Conservation (phyloP, 2,888 invertebrate species). For the Melinopterus prodromus region DNA sequence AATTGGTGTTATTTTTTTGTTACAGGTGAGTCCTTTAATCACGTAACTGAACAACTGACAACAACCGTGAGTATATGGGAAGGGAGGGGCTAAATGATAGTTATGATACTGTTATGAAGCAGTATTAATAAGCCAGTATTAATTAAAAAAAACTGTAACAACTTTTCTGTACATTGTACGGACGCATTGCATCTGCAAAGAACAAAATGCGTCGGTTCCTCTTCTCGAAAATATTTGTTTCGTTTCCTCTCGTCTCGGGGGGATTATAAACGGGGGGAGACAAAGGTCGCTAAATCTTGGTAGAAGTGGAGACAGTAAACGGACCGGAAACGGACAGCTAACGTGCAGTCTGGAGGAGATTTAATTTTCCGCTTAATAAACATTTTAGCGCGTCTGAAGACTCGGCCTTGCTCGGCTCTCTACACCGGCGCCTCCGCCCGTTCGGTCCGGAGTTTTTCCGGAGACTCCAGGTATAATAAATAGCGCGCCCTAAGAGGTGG, state of each 20-base stretch:
- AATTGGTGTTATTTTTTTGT: no score
- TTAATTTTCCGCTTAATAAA: constrained; percentile 36
- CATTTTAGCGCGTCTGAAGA: constrained; percentile 30
- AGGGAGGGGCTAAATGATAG: no score
- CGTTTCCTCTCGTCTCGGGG: neutral
- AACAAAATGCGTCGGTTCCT: no score
- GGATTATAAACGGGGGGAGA: neutral
- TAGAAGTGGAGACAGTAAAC: neutral
- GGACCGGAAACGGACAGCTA: neutral
- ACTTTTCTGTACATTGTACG: no score
- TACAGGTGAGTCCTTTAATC: no score
- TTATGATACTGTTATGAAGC: no score
- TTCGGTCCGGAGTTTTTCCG: neutral
- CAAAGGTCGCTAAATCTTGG: neutral
- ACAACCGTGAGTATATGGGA: no score
- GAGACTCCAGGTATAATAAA: constrained; percentile 16
- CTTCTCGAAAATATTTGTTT: neutral
- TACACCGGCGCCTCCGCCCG: neutral
- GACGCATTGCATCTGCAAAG: no score
- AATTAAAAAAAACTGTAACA: no score
- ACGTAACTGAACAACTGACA: no score
- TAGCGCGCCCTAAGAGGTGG: constrained; percentile 5
- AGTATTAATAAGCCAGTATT: no score
- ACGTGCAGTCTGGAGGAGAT: constrained; percentile 15
- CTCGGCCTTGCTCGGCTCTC: neutral